These are phyloP conservation scores for Hemibagrus guttatus DNA, from an alignment of 2,797 vertebrate genomes.

Conservation along the genomic window DNA sequence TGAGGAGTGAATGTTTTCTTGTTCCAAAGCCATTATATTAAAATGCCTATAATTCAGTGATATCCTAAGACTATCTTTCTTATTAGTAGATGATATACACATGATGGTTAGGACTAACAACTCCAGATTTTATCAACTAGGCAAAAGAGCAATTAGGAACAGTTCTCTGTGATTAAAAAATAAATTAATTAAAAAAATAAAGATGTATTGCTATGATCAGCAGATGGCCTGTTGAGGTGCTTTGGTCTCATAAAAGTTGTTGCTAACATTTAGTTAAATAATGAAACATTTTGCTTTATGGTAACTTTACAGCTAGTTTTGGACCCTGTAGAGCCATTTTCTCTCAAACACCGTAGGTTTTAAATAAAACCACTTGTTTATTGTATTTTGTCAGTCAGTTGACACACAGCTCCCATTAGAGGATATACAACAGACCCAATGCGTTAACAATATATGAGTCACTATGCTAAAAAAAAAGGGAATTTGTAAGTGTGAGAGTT, in stretches of 20 bases:
- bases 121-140: not conserved
- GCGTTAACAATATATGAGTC: conserved; percentile 8
- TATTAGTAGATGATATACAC: not conserved
- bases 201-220: not conserved
- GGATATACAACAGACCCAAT: not conserved
- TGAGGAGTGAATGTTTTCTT: not conserved
- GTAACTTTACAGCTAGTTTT: not conserved
- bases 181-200: not conserved
- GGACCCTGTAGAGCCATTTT: not conserved
- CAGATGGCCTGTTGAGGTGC: not conserved
- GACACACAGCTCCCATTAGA: conserved; percentile 16
- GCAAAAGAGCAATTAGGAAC: not conserved
- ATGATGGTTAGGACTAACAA: not conserved
- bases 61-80: not conserved
- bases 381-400: conserved; percentile 28
- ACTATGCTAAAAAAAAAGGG: conserved; percentile 9
- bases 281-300: not conserved
- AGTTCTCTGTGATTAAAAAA: not conserved
- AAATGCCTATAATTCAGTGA: not conserved
- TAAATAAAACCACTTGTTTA: conserved; percentile 19
- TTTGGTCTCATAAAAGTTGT: not conserved
- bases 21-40: not conserved
- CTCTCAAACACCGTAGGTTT: not conserved
- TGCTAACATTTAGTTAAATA: not conserved
- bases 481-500: not conserved